Evolutionary conservation across 2,113 vertebrate genomes (phyloP), one percentile per base, ranked within the genome.

Genomic region (Poecile atricapillus): DNA sequence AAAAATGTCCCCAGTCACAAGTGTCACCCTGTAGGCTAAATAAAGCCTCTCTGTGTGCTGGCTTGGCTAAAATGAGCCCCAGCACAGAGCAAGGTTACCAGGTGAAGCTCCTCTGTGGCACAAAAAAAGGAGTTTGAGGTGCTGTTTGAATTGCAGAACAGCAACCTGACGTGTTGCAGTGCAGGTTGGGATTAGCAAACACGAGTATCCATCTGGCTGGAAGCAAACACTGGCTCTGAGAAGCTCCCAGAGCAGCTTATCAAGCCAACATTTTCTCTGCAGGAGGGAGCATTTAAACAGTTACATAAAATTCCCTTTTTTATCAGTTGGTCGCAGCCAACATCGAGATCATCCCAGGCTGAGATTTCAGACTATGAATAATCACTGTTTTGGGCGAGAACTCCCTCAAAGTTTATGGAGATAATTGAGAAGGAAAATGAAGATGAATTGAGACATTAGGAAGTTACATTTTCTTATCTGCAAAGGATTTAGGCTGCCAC

Each of bases 391-490:
- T 70, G 81, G 73, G 56, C 64, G 74, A 91, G 69, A 87, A 71
- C 59, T 81, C 44, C 44, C 73, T 93, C 69, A 70, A 67, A 94
- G 64, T 88, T 94, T 91, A 63, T 60, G 23, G 35, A 62, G 65
- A 78, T 93, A 93, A 93, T 27, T 50, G 52, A 71, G 79, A 95
- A 13, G 47, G 47, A 60, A 79, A 93, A 90, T 35, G 10, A 87
- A 77, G 69, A 93, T 31, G 43, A 94, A 90, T 21, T 63, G 80
- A 86, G 67, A 83, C 80, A 84, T 92, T 89, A 80, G 55, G 83
- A 96, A 82, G 83, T 23, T 68, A 28, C 39, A 53, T 90, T 92
- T 97, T 73, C 91, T 95, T 96, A 95, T 96, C 88, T 96, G 58
- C 56, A 90, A 89, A 89, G 77, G 94, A 68, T 93, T 95, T 90